Evolutionary conservation across 1,140 invertebrate genomes (phyloP), one percentile per base, ranked within the genome.

Genomic region (Cydia amplana): DNA sequence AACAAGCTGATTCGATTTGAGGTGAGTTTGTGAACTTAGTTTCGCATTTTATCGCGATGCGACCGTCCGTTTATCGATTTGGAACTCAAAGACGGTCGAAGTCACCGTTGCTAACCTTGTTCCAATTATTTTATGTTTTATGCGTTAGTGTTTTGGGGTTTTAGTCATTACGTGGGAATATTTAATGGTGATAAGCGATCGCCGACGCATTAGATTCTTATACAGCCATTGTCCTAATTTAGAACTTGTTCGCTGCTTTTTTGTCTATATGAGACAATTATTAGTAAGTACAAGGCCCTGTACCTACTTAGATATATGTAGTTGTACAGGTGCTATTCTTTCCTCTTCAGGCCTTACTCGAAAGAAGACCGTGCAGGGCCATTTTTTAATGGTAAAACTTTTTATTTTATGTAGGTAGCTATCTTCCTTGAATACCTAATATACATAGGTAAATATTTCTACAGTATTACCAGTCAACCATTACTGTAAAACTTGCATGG

Each of bases 1-100:
- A 83, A 79, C 89, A 91, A 91, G 84, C 89, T 90, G 89, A 83
- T 89, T 90, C 82, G 36, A 74, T 80, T 91, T 75, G 88, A 92
- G 89, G 87, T 91, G 77, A 81, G 72, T 78, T 77, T 80, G 74
- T 73, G 76, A 77, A 18, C 51, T 74, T 82, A 83, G 82, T 84
- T 77, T 77, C 32, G 28, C 82, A 46, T 77, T 79, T 83, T 88
- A 78, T 75, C 73, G 78, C 80, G 78, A 73, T 82, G 77, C 73
- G 74, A 78, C 75, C 74, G 78, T 80, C 55, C 76, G 80, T 36
- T 83, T 91, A 89, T 91, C 85, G 88, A 90, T 91, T 89, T 89
- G 88, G 80, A 77, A 84, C 82, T 79, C 82, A 81, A 80, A 85
- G 82, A 83, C 85, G 87, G 82, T 82, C 84, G 84, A 85, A 88